Evolutionary conservation across 2,113 vertebrate genomes (phyloP), one percentile per base, ranked within the genome.

Genomic region (Varanus salvator): DNA sequence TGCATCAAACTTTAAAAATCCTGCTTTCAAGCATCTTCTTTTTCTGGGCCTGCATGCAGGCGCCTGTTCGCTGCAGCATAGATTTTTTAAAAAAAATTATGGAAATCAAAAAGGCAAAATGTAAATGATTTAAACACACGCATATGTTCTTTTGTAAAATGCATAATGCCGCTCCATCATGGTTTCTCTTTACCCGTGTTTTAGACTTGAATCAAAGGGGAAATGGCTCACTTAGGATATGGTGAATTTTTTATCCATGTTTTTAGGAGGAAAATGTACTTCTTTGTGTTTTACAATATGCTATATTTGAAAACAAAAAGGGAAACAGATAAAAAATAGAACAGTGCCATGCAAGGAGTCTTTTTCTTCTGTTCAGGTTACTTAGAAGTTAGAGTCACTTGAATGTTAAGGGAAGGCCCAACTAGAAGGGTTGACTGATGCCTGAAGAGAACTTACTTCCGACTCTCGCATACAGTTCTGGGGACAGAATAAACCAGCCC

Each of bases 131-230:
- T 94, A 96, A 96, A 95, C 52, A 60, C 84, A 87, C 89, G 90
- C 93, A 94, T 94, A 94, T 93, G 94, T 96, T 95, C 93, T 94
- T 93, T 94, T 96, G 94, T 94, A 96, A 96, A 96, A 96, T 96
- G 92, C 76, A 96, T 95, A 72, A 91, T 91, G 85, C 93, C 95
- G 93, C 95, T 96, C 95, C 92, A 93, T 93, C 87, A 68, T 74
- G 50, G 1, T 27, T 54, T 31, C 25, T 27, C 12, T 93, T 93
- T 86, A 92, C 89, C 91, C 92, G 11, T 95, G 93, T 93, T 96
- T 94, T 95, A 92, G 95, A 93, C 94, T 95, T 92, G 94, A 95
- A 96, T 95, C 93, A 94, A 96, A 93, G 89, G 90, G 89, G 93
- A 96, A 95, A 95, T 34, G 90, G 88, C 86, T 95, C 90, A 4